Base-by-base conservation (phyloP, 2,888 invertebrate genomes). In the Chydorus sphaericus region DNA sequence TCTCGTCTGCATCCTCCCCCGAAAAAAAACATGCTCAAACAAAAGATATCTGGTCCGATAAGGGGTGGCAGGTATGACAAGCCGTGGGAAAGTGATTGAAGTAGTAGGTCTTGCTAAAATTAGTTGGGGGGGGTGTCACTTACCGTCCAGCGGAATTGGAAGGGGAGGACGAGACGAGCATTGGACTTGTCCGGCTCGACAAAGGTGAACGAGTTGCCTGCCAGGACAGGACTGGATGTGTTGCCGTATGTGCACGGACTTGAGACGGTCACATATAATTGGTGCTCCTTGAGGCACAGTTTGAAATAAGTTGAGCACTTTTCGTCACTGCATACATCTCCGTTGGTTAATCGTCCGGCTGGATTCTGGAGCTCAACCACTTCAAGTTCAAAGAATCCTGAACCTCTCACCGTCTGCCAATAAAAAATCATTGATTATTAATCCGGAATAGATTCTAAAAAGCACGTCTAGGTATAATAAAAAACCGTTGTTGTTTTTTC, bases 101-200 rank as follows among this genome's bases (percentile, higher is more conserved):
- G n/a, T 8, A 16, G n/a, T 39, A 39, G n/a, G n/a, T n/a, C n/a
- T n/a, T n/a, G n/a, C n/a, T n/a, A n/a, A n/a, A 44, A 14, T 23
- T 20, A 20, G 18, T 26, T 26, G 11, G 23, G 23, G n/a, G n/a
- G 2, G 2, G 31, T 31, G 36, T 30, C 16, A 77, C 81, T 83
- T 67, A 91, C 91, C 82, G 91, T 90, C 91, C 91, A 92, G 68
- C 90, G 81, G 74, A 91, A 91, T 66, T 85, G 82, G 75, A 92
- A 91, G 64, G 85, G 89, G 67, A 91, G 75, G 65, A 85, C 82
- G 63, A 91, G 79, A 66, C 85, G 84, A 66, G 85, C 67, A 16
- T 62, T 62, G 56, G 63, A 83, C 66, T 81, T 76, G 62, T 76
- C 77, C 54, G 87, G 85, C 73, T 88, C 86, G 66, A 81, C 80